Conservation (phyloP, 2,797 vertebrate genomes). For the Moxostoma hubbsi region DNA sequence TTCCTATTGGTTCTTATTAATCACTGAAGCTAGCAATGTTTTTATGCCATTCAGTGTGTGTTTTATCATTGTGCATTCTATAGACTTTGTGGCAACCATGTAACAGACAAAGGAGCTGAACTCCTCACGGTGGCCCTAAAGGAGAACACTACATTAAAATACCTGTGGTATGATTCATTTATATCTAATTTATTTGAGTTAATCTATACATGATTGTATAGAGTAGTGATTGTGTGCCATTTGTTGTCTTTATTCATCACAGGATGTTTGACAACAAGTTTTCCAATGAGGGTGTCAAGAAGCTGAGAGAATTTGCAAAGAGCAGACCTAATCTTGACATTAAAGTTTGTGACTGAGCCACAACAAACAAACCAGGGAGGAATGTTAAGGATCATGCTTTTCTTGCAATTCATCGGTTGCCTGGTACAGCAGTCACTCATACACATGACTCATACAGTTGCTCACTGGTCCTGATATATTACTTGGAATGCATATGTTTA, state of each 20-base stretch:
- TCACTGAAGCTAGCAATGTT: too few species aligned
- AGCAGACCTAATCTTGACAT: slow-evolving; percentile 59
- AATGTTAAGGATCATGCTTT: neutral
- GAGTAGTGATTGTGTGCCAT: too few species aligned
- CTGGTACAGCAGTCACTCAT: too few species aligned
- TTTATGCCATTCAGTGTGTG: neutral
- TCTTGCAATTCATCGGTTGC: too few species aligned
- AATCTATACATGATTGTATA: neutral
- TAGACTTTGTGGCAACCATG: slow-evolving; percentile 65
- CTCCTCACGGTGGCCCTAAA: slow-evolving; percentile 58
- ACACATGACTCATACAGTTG: too few species aligned
- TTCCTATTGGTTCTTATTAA: too few species aligned
- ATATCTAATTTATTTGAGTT: neutral
- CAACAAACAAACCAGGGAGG: neutral
- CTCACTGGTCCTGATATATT: too few species aligned
- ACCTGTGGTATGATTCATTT: slow-evolving; percentile 57
- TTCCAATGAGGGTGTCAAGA: slow-evolving; percentile 58
- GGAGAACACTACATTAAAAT: slow-evolving; percentile 62
- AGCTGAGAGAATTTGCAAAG: slow-evolving; percentile 61
- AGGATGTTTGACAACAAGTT: slow-evolving; percentile 67
- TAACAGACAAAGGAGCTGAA: slow-evolving; percentile 65
- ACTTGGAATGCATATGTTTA: too few species aligned
- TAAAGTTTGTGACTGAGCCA: slow-evolving; percentile 61
- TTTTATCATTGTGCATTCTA: neutral
- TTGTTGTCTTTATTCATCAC: slow-evolving; percentile 19